Base-by-base conservation (phyloP, 2,113 vertebrate species). In the Phyllostomus discolor region DNA sequence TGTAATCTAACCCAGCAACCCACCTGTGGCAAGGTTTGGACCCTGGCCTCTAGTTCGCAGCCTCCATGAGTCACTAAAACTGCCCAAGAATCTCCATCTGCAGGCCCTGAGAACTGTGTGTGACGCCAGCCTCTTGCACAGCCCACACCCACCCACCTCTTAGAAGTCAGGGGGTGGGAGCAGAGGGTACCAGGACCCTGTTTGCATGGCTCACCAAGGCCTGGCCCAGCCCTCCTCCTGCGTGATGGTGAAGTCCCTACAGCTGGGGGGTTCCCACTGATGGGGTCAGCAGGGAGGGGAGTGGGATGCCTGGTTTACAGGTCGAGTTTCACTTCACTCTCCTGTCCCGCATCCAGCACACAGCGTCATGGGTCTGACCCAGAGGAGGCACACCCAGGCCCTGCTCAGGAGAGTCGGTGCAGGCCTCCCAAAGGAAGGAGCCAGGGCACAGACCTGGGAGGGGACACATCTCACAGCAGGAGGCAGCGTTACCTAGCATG, bases 191-290 rank as follows among this genome's bases (percentile, higher is more conserved):
- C 3, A 0, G 66, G 31, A 15, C 43, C 22, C 48, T 50, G n/a
- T 31, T 15, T 22, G 14, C 15, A 7, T 20, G 66, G 31, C 31
- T 50, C 1, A 4, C n/a, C 0, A 7, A 2, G 19, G 75, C 17
- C 70, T 14, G n/a, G 73, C 14, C 85, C 54, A 5, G 10, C 26
- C 54, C 31, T 67, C 54, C 24, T 67, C 15, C 41, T 41, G 31
- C 3, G 9, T 1, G 38, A 66, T 10, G 24, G 26, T 31, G 12
- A 20, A 31, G 20, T 50, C 41, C 54, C 92, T 22, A n/a, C 48
- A 59, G 69, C 70, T 46, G 38, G 38, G 38, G 38, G 38, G 48
- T 28, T 67, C 31, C 28, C n/a, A 2, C 10, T 50, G 52, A 16
- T 2, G 35, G 69, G 81, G 41, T 11, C 59, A 4, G 38, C 11